A percentile compares a stretch with the other conserved stretches of the same genome.
phyloP scores from a whole-genome alignment of 2,113 vertebrate genomes.

The Lucifuga dentata region DNA sequence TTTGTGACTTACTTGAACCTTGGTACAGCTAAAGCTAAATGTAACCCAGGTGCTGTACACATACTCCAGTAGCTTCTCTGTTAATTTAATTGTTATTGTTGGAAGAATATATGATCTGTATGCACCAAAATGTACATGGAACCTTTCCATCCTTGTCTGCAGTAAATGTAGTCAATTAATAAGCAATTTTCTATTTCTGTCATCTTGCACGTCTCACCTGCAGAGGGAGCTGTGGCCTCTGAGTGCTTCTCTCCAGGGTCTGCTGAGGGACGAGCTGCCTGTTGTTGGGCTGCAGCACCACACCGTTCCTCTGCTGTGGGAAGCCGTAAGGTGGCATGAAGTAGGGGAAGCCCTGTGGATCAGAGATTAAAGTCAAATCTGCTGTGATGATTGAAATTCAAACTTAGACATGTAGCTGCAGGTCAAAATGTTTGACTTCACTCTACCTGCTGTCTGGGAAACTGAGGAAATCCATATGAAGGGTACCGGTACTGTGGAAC shows the following conservation, averaged over 20 bases:
- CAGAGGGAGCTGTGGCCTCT: constrained; percentile 76
- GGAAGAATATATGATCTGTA: too few relatives aligned
- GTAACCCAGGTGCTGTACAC: background rate
- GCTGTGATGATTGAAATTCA: background rate
- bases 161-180: too few relatives aligned
- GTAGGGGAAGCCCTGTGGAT: constrained; percentile 75
- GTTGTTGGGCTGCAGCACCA: constrained; percentile 67
- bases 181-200: background rate
- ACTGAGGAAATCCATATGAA: constrained; percentile 68
- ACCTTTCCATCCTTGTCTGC: too few relatives aligned
- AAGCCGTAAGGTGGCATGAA: constrained; percentile 75
- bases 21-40: too few relatives aligned
- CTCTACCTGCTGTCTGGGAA: constrained; percentile 74
- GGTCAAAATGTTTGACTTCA: constrained; percentile 7
- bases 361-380: background rate
- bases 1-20: too few relatives aligned
- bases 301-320: constrained; percentile 73
- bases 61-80: background rate
- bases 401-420: background rate
- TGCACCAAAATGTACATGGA: too few relatives aligned
- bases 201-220: constrained; percentile 68
- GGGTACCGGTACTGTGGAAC: constrained; percentile 75
- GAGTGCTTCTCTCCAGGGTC: constrained; percentile 70
- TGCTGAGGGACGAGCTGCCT: constrained; percentile 45
- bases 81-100: too few relatives aligned